A percentile compares a stretch with the other conserved stretches of the same genome.
phyloP scores from a whole-genome alignment of 2,797 vertebrate species.

The Enteromius treurensis region DNA sequence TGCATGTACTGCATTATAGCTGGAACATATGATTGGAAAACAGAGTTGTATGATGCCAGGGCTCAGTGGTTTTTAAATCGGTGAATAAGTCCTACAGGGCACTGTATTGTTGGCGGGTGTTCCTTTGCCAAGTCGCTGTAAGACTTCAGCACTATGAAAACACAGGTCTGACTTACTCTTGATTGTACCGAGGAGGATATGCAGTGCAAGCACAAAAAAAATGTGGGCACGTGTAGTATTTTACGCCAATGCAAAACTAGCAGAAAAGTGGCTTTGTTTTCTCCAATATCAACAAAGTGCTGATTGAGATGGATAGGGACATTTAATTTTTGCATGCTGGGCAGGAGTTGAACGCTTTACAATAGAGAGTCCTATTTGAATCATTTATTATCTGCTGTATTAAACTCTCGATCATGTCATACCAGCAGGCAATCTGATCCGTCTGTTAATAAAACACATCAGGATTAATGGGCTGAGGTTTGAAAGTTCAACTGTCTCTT shows the following conservation, averaged over 20 bases:
- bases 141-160: neutral
- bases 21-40: conserved; percentile 21
- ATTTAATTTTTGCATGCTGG: too few species aligned
- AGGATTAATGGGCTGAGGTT: neutral
- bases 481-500: neutral
- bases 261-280: neutral
- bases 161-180: neutral
- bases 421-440: conserved; percentile 6
- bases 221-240: neutral
- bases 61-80: conserved; percentile 31
- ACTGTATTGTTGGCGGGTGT: conserved; percentile 8
- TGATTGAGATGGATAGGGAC: neutral
- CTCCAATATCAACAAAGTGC: neutral
- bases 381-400: neutral
- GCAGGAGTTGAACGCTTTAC: neutral
- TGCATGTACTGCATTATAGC: neutral
- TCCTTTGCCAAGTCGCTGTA: conserved; percentile 1
- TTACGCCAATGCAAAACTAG: neutral
- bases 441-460: neutral
- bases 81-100: neutral
- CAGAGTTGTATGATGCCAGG: neutral
- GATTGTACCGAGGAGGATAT: neutral
- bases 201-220: neutral
- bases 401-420: neutral
- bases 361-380: neutral